Evolutionary conservation across 2,113 vertebrate genomes (phyloP).

Genomic region (Peromyscus maniculatus): DNA sequence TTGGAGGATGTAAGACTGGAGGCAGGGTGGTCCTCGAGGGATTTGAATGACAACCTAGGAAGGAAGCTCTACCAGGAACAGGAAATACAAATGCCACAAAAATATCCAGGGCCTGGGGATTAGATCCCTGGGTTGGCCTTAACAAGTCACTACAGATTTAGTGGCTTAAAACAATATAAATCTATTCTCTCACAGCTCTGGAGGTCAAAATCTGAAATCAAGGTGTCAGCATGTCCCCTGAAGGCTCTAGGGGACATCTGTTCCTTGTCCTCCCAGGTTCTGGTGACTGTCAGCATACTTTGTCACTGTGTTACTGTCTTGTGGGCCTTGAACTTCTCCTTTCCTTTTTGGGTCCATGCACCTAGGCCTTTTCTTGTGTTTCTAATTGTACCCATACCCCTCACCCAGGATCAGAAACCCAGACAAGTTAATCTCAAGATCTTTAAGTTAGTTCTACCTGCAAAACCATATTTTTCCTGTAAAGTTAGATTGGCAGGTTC

Average conservation of each 20-base stretch:
- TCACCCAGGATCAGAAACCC: background rate
- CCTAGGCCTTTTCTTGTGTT: background rate
- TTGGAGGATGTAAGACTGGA: background rate
- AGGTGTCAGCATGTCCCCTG: background rate
- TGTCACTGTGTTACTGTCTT: background rate
- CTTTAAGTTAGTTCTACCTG: background rate
- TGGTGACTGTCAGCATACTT: background rate
- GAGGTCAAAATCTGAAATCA: background rate
- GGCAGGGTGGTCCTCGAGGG: accelerated
- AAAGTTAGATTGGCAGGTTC: background rate
- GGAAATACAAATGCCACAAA: background rate
- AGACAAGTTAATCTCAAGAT: background rate
- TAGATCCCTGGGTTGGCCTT: background rate
- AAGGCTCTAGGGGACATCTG: background rate
- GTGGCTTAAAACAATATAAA: background rate
- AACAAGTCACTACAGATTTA: background rate
- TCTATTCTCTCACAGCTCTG: background rate
- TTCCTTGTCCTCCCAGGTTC: background rate
- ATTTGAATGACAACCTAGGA: background rate
- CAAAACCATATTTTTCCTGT: background rate
- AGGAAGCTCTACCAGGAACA: background rate
- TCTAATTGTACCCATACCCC: background rate
- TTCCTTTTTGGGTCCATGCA: background rate
- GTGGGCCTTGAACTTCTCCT: accelerated
- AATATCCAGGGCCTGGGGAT: no score